These are phyloP conservation scores for Actenoides hombroni DNA, from an alignment of 2,113 vertebrate genomes.

Conservation along the genomic window DNA sequence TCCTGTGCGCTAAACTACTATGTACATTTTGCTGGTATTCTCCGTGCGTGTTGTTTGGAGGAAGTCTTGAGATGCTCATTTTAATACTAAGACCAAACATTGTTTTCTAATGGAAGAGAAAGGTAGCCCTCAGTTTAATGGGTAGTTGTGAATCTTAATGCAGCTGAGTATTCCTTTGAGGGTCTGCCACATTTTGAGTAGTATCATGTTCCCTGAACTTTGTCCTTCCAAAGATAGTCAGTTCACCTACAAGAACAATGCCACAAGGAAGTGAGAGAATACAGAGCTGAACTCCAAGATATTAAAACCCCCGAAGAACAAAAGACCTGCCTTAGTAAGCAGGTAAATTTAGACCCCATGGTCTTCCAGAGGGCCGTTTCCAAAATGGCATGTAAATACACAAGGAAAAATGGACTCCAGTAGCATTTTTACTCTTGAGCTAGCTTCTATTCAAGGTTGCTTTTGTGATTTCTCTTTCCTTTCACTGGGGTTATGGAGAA, in stretches of 20 bases:
- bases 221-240: not conserved
- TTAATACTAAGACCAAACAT: not conserved
- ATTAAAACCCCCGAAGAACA: not conserved
- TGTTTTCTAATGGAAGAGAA: not conserved
- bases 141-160: not conserved
- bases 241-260: not conserved
- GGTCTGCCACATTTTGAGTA: not conserved
- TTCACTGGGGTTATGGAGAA: not conserved
- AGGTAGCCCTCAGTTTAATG: not conserved
- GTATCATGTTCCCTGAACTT: not conserved
- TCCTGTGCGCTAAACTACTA: not conserved
- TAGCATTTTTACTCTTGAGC: not conserved
- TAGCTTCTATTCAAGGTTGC: not conserved
- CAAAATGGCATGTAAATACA: not conserved
- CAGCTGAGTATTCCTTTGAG: not conserved
- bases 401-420: not conserved
- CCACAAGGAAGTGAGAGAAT: not conserved
- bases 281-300: not conserved
- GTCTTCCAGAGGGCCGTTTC: not conserved
- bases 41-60: not conserved
- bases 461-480: not conserved
- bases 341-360: not conserved
- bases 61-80: not conserved
- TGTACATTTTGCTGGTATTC: not conserved
- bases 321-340: not conserved